Evolutionary conservation across 2,797 vertebrate genomes (phyloP), one percentile per base, ranked within the genome.

Genomic region (Selene dorsalis): DNA sequence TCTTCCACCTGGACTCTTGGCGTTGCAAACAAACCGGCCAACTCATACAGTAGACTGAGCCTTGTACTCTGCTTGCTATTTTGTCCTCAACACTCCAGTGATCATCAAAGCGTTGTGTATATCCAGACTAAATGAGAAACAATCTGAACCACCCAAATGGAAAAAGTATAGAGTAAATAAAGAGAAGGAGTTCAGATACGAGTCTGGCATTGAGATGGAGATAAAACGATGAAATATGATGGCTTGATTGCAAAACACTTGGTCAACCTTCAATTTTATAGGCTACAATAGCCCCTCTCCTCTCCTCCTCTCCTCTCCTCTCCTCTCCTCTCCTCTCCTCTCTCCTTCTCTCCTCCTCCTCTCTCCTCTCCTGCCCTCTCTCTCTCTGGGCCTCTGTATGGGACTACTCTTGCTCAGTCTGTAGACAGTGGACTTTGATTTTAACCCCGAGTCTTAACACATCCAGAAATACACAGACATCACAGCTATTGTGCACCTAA

Each of bases 1-100:
- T 81, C 82, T 18, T 87, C 88, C 91, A 89, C 88, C 88, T 90
- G 91, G 88, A 84, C 85, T 82, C 77, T 82, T 82, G 78, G 69
- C 69, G 45, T 60, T 70, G 69, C 52, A 84, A 81, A 80, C 79
- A 75, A 68, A 84, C 70, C 11, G 8, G 66, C 72, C 79, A 69
- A 83, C 74, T 84, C 82, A 77, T 58, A 63, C 83, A 47, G 56
- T 64, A 76, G 32, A 35, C 32, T 35, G 32, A 35, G 82, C 63
- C 67, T 63, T 60, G 59, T n/a, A 77, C 43, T 10, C n/a, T 4
- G 22, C 45, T 12, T 10, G 17, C 69, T 64, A 71, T 75, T 77
- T 79, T 62, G 77, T 82, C 69, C 55, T 56, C 14, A 43, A 47
- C 32, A 60, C 43, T 45, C 56, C 73, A 22, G 74, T 26, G 5